These are phyloP conservation scores for Chionoecetes opilio DNA, from an alignment of 1,140 invertebrate species.

Conservation along the genomic window DNA sequence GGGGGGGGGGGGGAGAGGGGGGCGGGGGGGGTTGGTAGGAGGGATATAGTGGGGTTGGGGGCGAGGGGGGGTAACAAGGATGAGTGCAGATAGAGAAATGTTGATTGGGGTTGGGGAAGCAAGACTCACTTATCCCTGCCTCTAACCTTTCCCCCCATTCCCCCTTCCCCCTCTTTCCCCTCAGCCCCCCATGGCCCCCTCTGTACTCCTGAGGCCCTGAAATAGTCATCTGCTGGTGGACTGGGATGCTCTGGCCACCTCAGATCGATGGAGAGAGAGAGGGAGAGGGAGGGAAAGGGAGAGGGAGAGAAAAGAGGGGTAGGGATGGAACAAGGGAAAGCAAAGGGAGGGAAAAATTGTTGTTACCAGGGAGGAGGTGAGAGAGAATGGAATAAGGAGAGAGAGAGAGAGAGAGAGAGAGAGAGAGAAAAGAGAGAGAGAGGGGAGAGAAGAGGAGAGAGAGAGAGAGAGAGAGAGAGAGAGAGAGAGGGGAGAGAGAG, in stretches of 20 bases:
- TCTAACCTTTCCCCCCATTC: neutral
- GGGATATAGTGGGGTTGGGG: neutral
- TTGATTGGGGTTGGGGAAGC: no score
- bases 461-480: slow-evolving; percentile 31
- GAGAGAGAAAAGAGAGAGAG: neutral
- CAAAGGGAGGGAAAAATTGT: neutral
- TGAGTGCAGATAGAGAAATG: neutral
- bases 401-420: slow-evolving; percentile 30
- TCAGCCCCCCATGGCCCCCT: neutral
- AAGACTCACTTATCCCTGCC: neutral
- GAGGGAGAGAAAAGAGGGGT: neutral
- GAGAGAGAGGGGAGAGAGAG: neutral
- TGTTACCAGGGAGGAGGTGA: neutral
- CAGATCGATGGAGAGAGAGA: neutral
- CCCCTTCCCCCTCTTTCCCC: neutral
- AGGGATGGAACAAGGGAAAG: neutral
- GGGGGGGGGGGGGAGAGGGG: neutral
- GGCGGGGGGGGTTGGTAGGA: neutral
- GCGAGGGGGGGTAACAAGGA: neutral
- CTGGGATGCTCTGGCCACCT: neutral
- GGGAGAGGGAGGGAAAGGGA: neutral
- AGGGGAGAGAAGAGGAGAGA: slow-evolving; percentile 44
- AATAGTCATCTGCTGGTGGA: slow-evolving; percentile 18
- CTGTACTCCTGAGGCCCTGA: neutral
- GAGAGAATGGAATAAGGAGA: neutral